Evolutionary conservation across 2,888 invertebrate species (phyloP).

Genomic region (Argyra leucocephala): DNA sequence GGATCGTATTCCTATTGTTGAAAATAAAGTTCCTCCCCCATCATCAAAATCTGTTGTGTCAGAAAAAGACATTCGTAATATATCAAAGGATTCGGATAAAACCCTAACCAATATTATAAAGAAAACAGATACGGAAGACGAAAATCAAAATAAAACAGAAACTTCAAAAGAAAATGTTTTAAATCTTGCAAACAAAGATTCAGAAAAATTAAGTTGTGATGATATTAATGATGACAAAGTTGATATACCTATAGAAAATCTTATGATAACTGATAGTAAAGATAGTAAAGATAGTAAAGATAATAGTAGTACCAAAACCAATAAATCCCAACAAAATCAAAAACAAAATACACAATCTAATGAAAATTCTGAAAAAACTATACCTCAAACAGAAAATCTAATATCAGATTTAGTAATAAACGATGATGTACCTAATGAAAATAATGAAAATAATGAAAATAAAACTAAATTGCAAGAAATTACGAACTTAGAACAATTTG

Average conservation of each 20-base stretch:
- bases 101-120: not conserved
- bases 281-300: not conserved
- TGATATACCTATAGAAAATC: conserved; percentile 6
- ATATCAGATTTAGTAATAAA: not conserved
- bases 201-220: not conserved
- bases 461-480: not conserved
- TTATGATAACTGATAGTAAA: conserved; percentile 3
- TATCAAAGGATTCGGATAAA: not conserved
- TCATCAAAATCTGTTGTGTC: not conserved
- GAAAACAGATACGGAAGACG: not conserved
- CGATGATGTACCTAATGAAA: no score
- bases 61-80: not conserved
- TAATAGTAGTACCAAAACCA: not conserved
- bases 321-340: not conserved
- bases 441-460: not conserved
- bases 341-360: not conserved
- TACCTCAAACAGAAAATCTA: not conserved
- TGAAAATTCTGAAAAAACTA: not conserved
- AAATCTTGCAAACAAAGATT: not conserved
- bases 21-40: not conserved
- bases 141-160: not conserved
- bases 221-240: not conserved
- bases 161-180: not conserved
- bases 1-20: conserved; percentile 3
- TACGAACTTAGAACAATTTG: conserved; percentile 8